A percentile compares a stretch with the other conserved stretches of the same genome.
Evolutionary conservation across 1,140 invertebrate genomes (phyloP).

Genomic region (Pogonomyrmex barbatus): DNA sequence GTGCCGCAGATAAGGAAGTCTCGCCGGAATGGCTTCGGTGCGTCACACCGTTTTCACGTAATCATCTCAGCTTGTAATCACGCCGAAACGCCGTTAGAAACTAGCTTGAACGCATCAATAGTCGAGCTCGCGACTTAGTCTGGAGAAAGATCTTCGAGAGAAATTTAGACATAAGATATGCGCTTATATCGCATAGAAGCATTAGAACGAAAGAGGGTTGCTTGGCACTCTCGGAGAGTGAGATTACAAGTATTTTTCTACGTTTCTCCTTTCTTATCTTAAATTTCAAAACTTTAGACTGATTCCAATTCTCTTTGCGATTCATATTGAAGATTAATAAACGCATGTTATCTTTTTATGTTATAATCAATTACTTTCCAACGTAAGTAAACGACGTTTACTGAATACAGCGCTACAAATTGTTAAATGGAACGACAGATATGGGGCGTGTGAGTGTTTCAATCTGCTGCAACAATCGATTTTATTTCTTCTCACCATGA

Average conservation of each 20-base stretch:
- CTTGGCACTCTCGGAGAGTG: neutral
- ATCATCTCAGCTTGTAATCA: slow-evolving; percentile 70
- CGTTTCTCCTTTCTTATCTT: neutral
- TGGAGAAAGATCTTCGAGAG: slow-evolving; percentile 28
- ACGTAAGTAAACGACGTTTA: slow-evolving; percentile 1
- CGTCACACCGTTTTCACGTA: slow-evolving; percentile 43
- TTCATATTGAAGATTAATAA: slow-evolving; percentile 13
- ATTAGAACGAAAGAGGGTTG: neutral
- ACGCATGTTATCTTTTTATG: neutral
- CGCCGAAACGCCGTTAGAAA: slow-evolving; percentile 54
- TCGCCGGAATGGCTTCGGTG: neutral
- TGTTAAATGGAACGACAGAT: neutral
- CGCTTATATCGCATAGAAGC: slow-evolving; percentile 2
- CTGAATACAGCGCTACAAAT: neutral
- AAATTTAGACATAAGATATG: slow-evolving; percentile 18
- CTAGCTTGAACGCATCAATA: slow-evolving; percentile 51
- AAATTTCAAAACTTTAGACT: neutral
- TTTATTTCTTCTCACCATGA: neutral
- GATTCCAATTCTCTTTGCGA: neutral
- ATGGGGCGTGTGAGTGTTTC: neutral
- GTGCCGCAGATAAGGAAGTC: slow-evolving; percentile 66
- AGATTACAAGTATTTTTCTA: slow-evolving; percentile 17
- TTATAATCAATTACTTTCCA: neutral
- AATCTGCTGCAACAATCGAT: neutral
- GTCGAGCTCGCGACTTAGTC: neutral